phyloP scores from a whole-genome alignment of 1,140 invertebrate species.

The Heterodera carotae region DNA sequence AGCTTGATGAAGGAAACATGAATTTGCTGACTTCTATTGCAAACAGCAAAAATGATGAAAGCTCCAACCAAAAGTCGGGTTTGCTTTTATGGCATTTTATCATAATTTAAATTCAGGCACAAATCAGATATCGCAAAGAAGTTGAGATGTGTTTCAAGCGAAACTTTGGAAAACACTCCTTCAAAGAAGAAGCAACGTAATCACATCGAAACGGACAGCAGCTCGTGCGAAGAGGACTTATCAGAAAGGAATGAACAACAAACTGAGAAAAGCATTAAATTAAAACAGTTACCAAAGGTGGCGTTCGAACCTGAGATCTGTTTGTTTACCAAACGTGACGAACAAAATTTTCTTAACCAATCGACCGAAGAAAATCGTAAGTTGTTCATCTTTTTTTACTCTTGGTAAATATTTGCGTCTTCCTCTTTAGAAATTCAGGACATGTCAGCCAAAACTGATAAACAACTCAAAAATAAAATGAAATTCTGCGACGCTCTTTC shows the following conservation, averaged over 20 bases:
- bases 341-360: too few species aligned
- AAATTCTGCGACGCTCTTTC: constrained; percentile 21
- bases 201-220: constrained; percentile 40
- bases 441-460: background rate
- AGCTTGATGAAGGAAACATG: constrained; percentile 24
- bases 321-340: background rate
- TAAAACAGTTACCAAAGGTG: constrained; percentile 14
- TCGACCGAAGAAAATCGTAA: background rate
- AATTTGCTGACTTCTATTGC: constrained; percentile 34
- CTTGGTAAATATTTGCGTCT: background rate
- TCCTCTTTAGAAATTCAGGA: background rate
- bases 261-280: background rate
- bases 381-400: background rate
- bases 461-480: background rate
- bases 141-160: constrained; percentile 31
- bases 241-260: background rate
- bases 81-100: constrained; percentile 14
- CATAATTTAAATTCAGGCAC: background rate
- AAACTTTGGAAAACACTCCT: constrained; percentile 17
- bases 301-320: constrained; percentile 46
- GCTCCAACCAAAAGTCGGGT: constrained; percentile 2
- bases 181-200: constrained; percentile 32
- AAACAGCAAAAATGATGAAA: constrained; percentile 11
- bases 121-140: constrained; percentile 28
- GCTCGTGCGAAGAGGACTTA: constrained; percentile 35